phyloP scores from a whole-genome alignment of 2,888 invertebrate genomes.

The Dryocosmus kuriphilus region DNA sequence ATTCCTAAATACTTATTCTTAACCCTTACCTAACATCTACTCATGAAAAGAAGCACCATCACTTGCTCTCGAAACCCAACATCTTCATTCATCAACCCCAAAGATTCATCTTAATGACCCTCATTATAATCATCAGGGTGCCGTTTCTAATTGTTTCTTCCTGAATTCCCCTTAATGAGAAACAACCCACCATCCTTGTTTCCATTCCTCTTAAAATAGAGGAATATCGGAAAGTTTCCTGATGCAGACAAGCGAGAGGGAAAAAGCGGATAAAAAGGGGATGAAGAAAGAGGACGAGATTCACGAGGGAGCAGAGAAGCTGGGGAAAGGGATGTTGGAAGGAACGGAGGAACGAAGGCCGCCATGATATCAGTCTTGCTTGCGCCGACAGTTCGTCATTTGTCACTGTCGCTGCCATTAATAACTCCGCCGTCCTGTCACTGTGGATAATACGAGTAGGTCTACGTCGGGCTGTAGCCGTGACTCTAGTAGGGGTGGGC shows the following conservation, averaged over 20 bases:
- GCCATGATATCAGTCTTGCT: slow-evolving; percentile 78
- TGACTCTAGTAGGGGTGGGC: slow-evolving; percentile 56
- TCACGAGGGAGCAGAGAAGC: slow-evolving; percentile 57
- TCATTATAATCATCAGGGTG: slow-evolving; percentile 12
- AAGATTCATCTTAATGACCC: background rate
- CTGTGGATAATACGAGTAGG: slow-evolving; percentile 78
- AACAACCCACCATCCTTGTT: slow-evolving; percentile 9
- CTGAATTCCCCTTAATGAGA: background rate
- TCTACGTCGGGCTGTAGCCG: slow-evolving; percentile 66
- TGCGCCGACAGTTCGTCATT: slow-evolving; percentile 78
- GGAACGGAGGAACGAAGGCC: slow-evolving; percentile 73
- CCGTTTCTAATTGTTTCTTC: slow-evolving; percentile 31
- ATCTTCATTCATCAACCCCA: slow-evolving; percentile 16
- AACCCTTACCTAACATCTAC: too few relatives aligned
- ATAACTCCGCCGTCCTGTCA: slow-evolving; percentile 77
- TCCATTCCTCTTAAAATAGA: background rate
- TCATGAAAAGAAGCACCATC: background rate
- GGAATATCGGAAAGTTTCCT: slow-evolving; percentile 19
- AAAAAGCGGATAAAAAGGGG: slow-evolving; percentile 54
- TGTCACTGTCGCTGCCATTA: slow-evolving; percentile 78
- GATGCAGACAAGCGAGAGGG: slow-evolving; percentile 47
- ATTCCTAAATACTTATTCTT: too few relatives aligned
- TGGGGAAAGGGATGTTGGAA: slow-evolving; percentile 42
- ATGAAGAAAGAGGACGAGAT: slow-evolving; percentile 55
- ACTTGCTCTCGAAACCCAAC: background rate